A percentile compares a stretch with the other conserved stretches of the same genome.
Conservation (phyloP, 2,113 vertebrate genomes). For the Poicephalus gulielmi region DNA sequence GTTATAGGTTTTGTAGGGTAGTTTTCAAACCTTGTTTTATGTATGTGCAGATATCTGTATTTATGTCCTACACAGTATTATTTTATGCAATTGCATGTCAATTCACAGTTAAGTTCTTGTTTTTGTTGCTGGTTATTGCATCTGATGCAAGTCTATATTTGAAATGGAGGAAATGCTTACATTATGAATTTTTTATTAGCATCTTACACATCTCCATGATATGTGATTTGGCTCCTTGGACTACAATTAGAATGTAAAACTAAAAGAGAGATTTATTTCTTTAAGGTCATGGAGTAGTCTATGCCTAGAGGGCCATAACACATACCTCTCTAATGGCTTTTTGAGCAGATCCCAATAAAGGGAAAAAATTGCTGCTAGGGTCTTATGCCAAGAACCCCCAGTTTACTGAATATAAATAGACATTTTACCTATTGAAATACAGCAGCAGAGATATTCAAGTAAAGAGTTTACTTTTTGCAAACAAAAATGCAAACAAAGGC, state of each 20-base stretch:
- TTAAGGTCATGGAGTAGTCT: background rate
- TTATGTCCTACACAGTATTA: background rate
- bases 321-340: background rate
- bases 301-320: conserved; percentile 9
- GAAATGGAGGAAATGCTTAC: background rate
- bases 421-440: background rate
- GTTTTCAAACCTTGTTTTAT: background rate
- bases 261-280: background rate
- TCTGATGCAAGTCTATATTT: background rate
- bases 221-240: background rate
- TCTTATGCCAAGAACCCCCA: background rate
- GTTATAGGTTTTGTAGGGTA: background rate
- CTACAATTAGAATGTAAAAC: conserved; percentile 19
- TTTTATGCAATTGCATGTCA: background rate
- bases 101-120: background rate
- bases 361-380: background rate
- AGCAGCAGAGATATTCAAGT: background rate
- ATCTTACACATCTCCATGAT: background rate
- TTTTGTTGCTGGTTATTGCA: background rate
- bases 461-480: background rate
- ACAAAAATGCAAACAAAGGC: background rate
- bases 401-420: background rate
- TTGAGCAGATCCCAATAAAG: conserved; percentile 27
- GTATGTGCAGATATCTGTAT: background rate
- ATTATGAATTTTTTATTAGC: background rate